phyloP scores from a whole-genome alignment of 1,140 invertebrate species.

The Lysiphlebus fabarum region DNA sequence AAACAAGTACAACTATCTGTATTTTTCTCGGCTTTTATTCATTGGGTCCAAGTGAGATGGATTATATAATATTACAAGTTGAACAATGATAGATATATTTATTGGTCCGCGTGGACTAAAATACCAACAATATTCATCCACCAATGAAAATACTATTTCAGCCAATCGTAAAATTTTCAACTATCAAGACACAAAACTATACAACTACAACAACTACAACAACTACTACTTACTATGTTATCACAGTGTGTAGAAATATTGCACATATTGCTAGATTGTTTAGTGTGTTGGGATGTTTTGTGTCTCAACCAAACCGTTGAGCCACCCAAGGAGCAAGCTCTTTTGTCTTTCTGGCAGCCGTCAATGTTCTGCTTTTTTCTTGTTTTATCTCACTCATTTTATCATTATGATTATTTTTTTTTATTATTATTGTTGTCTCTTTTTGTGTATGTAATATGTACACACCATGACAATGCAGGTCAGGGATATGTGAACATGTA shows the following conservation, averaged over 20 bases:
- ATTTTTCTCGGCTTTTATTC: not conserved
- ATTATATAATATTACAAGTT: conserved; percentile 3
- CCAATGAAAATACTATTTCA: conserved; percentile 17
- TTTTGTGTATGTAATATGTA: conserved; percentile 1
- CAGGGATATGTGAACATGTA: conserved; percentile 20
- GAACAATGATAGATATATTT: conserved; percentile 2
- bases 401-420: no score
- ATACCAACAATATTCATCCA: not conserved
- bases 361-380: conserved; percentile 39
- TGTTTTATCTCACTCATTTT: not conserved
- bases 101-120: conserved; percentile 47
- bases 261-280: conserved; percentile 10
- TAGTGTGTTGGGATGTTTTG: not conserved
- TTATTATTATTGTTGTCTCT: no score
- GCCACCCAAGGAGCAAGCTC: conserved; percentile 45
- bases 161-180: conserved; percentile 36
- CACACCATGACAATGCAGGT: conserved; percentile 38
- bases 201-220: no score
- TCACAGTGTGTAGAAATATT: no score
- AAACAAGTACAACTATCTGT: not conserved
- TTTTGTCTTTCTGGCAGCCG: conserved; percentile 46
- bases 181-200: not conserved
- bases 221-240: no score
- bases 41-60: conserved; percentile 8
- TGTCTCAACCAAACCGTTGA: conserved; percentile 25